phyloP scores from a whole-genome alignment of 2,113 vertebrate species.

The Calonectris borealis region DNA sequence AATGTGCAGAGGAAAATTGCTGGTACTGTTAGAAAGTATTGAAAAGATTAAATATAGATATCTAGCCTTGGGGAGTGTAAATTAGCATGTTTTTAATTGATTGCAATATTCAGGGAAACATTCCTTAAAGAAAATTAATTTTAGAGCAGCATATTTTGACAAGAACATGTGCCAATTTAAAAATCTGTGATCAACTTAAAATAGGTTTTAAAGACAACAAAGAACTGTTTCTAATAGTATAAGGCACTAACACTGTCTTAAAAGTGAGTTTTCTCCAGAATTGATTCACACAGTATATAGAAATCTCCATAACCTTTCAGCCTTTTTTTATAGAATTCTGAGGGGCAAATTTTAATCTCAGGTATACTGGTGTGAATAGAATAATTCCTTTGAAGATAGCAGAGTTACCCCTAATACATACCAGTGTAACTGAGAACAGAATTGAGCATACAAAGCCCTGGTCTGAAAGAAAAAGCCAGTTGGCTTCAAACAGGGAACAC shows the following conservation, averaged over 20 bases:
- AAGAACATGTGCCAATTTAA: slow-evolving; percentile 23
- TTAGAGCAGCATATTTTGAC: slow-evolving; percentile 53
- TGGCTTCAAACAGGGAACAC: slow-evolving; percentile 26
- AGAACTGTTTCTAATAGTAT: background rate
- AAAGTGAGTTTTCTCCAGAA: slow-evolving; percentile 12
- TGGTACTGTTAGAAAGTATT: slow-evolving; percentile 41
- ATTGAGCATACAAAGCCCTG: background rate
- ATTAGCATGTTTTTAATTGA: slow-evolving; percentile 64
- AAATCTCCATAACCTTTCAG: background rate
- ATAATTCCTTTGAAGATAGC: slow-evolving; percentile 13
- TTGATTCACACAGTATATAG: background rate
- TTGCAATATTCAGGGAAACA: slow-evolving; percentile 62
- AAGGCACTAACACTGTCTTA: background rate
- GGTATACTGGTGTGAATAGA: background rate
- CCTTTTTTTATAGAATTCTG: background rate
- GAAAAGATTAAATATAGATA: slow-evolving; percentile 58
- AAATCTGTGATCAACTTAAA: slow-evolving; percentile 44
- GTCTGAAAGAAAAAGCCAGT: slow-evolving; percentile 5
- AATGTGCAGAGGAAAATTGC: background rate
- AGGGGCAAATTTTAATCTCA: slow-evolving; percentile 19
- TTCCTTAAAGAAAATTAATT: slow-evolving; percentile 60
- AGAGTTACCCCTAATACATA: background rate
- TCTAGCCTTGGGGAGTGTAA: slow-evolving; percentile 37
- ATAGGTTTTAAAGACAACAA: slow-evolving; percentile 25
- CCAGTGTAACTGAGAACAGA: slow-evolving; percentile 13